Percentiles rank a stretch among this genome's conserved stretches.
Evolutionary conservation across 2,888 invertebrate genomes (phyloP).

Genomic region (Uropetala carovei): DNA sequence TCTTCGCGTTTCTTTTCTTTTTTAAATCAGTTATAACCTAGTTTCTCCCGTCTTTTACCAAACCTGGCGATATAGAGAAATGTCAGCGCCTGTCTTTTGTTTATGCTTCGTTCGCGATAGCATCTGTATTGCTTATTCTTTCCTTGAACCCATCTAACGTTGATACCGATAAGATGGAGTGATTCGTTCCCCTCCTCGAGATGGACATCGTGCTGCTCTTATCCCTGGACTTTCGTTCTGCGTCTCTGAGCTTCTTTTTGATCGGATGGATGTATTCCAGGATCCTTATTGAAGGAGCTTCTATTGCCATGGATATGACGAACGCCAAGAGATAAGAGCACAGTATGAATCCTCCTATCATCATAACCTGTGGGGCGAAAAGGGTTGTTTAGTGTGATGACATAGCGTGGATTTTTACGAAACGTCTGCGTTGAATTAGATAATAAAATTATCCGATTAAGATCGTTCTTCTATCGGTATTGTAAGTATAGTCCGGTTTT

Average conservation of each 20-base stretch:
- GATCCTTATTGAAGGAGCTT: slow-evolving; percentile 88
- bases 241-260: slow-evolving; percentile 19
- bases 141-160: not conserved
- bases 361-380: slow-evolving; percentile 75
- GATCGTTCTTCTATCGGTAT: no score
- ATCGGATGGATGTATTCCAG: slow-evolving; percentile 81
- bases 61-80: not conserved
- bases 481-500: no score
- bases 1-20: no score
- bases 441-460: not conserved
- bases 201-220: slow-evolving; percentile 21
- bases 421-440: not conserved
- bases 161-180: not conserved
- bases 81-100: not conserved
- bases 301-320: slow-evolving; percentile 86
- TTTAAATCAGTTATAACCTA: no score
- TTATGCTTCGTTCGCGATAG: not conserved
- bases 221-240: slow-evolving; percentile 24
- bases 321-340: slow-evolving; percentile 87
- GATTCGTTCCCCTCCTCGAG: not conserved
- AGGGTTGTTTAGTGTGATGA: not conserved
- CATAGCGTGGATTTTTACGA: not conserved
- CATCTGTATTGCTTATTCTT: not conserved
- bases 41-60: not conserved
- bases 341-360: slow-evolving; percentile 87